These are phyloP conservation scores for Limenitis camilla DNA, from an alignment of 2,888 invertebrate species.

Conservation along the genomic window DNA sequence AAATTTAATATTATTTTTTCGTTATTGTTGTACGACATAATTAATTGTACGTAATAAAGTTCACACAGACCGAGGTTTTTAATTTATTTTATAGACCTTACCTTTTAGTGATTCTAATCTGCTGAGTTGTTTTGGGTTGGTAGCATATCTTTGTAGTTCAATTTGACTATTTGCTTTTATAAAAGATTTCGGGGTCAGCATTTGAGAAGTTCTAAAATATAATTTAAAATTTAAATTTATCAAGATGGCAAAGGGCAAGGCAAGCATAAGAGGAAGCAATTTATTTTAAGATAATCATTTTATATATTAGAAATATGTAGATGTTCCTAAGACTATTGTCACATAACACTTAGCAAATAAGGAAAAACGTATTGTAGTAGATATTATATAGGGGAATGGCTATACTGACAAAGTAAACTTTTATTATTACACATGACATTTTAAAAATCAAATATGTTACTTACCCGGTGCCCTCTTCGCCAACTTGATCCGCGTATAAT, in stretches of 20 bases:
- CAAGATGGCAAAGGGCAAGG: too few species aligned
- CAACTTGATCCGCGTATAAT: slow-evolving; percentile 62
- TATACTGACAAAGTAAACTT: too few species aligned
- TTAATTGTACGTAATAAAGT: not conserved
- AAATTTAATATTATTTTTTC: slow-evolving; percentile 31
- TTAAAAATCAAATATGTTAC: slow-evolving; percentile 12
- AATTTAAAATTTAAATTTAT: not conserved
- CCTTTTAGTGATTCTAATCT: slow-evolving; percentile 71
- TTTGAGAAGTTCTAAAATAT: slow-evolving; percentile 72
- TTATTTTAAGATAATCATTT: too few species aligned
- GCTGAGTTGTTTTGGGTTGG: slow-evolving; percentile 75
- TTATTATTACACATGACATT: too few species aligned
- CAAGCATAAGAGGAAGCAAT: too few species aligned
- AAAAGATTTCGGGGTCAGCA: slow-evolving; percentile 89
- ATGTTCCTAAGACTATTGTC: too few species aligned
- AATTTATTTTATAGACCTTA: slow-evolving; percentile 35
- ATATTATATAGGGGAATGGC: too few species aligned
- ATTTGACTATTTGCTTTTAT: slow-evolving; percentile 93
- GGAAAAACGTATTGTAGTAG: too few species aligned
- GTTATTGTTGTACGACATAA: not conserved
- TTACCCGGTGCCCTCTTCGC: slow-evolving; percentile 55
- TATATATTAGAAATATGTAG: too few species aligned
- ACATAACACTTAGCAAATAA: too few species aligned
- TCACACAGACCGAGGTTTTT: not conserved
- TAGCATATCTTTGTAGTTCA: slow-evolving; percentile 78